Evolutionary conservation across 64 coral and sea anemone genomes (phyloP), one percentile per base, ranked within the genome.

Genomic region (Stichodactyla mertensii): DNA sequence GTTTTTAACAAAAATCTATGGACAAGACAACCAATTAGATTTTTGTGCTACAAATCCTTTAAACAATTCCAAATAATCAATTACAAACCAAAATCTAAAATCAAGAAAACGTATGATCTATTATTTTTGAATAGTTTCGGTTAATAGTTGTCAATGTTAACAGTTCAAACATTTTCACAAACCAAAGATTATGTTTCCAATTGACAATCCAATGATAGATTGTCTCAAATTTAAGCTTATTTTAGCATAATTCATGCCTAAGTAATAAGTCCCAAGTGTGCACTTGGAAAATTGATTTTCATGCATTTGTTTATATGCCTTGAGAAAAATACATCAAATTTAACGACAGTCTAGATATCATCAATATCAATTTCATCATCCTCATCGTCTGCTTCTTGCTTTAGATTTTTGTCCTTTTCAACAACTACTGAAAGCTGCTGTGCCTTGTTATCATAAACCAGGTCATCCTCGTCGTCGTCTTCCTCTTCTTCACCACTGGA

Each of bases 301-400:
- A 66, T 66, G 62, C 62, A 66, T 22, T 66, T 66, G 22, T 66
- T 66, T 20, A 5, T 9, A 20, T 66, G 19, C 20, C 7, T 0
- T n/a, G 14, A 16, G 59, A 61, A 0, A 66, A 13, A n/a, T 66
- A 66, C 9, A n/a, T n/a, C 16, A n/a, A 45, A 12, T 62, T 0
- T 66, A 0, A 8, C 0, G 19, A 66, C 20, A 5, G 77, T 52
- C 91, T 84, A 98, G 79, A 98, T 98, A 20, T 89, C 93, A 95
- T 98, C 96, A 90, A 98, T 98, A 66, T 98, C 93, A 16, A 98
- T 58, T 22, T 98, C 96, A 16, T 98, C 93, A 51, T 87, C 93
- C 13, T 86, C 88, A 0, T 93, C 90, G 54, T 87, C 80, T 0
- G 83, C 80, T 36, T 90, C 12, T 57, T 85, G 69, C 19, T 79